Percentiles rank a stretch among this genome's conserved stretches.
phyloP scores from a whole-genome alignment of 2,888 invertebrate species.

The Fragum sueziense region DNA sequence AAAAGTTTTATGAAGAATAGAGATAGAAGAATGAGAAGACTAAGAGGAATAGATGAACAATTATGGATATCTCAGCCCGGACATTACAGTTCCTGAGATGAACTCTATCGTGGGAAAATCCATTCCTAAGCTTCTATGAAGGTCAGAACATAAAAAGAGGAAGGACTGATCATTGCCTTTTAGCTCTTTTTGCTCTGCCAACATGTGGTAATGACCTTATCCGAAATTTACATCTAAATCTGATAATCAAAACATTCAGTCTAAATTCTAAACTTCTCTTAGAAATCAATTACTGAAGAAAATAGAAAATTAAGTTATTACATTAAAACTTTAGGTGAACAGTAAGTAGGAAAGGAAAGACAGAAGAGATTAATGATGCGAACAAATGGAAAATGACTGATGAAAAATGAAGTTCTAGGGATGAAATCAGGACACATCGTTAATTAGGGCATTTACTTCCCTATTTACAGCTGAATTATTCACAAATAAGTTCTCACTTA shows the following conservation, averaged over 20 bases:
- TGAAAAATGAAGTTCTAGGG: background rate
- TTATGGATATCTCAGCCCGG: conserved; percentile 1
- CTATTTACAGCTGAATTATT: background rate
- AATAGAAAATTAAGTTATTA: too few species aligned
- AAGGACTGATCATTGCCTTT: conserved; percentile 9
- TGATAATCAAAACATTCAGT: background rate
- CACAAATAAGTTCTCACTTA: background rate
- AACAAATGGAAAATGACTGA: background rate
- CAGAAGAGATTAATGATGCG: background rate
- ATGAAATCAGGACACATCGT: background rate
- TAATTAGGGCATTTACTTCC: background rate
- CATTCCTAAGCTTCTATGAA: background rate
- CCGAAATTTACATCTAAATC: background rate
- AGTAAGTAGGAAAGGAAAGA: too few species aligned
- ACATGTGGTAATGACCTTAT: conserved; percentile 3
- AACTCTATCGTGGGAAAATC: background rate
- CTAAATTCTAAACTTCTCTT: background rate
- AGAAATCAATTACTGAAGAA: too few species aligned
- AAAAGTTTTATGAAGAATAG: background rate
- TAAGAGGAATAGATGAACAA: background rate
- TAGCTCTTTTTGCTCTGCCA: background rate
- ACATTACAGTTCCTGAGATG: conserved; percentile 7
- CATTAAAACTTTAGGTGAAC: too few species aligned
- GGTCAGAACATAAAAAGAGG: conserved; percentile 1
- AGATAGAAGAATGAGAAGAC: background rate